A percentile compares a stretch with the other conserved stretches of the same genome.
Conservation (phyloP, 2,113 vertebrate genomes). For the Urocolius indicus region DNA sequence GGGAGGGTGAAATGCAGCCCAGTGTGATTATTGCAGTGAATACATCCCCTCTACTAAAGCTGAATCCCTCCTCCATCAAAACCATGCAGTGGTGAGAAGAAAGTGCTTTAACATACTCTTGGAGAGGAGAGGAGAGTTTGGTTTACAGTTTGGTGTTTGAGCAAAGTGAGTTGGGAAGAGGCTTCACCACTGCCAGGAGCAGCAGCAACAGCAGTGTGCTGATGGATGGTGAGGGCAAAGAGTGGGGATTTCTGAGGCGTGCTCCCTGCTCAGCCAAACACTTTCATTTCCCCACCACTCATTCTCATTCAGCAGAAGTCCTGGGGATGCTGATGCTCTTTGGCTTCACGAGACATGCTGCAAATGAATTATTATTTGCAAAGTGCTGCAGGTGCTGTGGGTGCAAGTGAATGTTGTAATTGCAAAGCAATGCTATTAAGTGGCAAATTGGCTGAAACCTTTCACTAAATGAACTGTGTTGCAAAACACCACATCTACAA, state of each 20-base stretch:
- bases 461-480: conserved; percentile 18
- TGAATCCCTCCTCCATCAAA: background rate
- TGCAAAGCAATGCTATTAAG: conserved; percentile 22
- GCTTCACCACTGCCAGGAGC: accelerated
- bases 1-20: background rate
- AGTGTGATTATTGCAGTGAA: accelerated
- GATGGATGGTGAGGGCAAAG: background rate
- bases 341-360: background rate
- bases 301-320: background rate
- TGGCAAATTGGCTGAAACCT: conserved; percentile 59
- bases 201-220: accelerated
- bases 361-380: background rate
- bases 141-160: background rate
- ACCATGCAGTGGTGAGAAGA: background rate
- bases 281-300: background rate
- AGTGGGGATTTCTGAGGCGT: accelerated
- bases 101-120: background rate
- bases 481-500: background rate
- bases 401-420: conserved; percentile 22
- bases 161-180: background rate
- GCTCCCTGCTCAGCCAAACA: background rate
- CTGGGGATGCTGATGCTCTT: background rate
- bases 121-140: too few relatives aligned
- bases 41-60: background rate
- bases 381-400: conserved; percentile 38